Percentiles rank a stretch among this genome's conserved stretches.
These are phyloP conservation scores for Spicauda simplicius DNA, from an alignment of 2,888 invertebrate genomes.

Conservation along the genomic window DNA sequence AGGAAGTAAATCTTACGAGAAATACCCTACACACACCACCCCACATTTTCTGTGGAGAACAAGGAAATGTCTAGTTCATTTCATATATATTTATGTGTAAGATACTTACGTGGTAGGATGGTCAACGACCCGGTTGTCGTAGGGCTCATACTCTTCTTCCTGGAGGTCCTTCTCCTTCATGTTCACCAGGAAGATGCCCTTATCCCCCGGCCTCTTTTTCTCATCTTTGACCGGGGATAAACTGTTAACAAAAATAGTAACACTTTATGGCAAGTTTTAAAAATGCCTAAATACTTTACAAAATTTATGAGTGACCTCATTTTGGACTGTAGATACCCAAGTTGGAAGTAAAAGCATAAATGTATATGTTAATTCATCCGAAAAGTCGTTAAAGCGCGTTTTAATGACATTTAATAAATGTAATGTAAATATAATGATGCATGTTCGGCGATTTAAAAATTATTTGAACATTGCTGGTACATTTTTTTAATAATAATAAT, in stretches of 20 bases:
- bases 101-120: constrained; percentile 90
- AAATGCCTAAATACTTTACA: too few species aligned
- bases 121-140: constrained; percentile 86
- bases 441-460: too few species aligned
- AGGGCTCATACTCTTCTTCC: constrained; percentile 88
- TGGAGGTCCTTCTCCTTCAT: constrained; percentile 81
- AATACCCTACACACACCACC: too few species aligned
- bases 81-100: constrained; percentile 5
- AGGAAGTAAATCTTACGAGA: too few species aligned
- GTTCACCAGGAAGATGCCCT: constrained; percentile 72
- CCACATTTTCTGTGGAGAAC: background rate
- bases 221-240: constrained; percentile 76
- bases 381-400: too few species aligned
- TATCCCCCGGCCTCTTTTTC: constrained; percentile 64
- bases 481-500: background rate
- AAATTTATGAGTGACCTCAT: too few species aligned
- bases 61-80: background rate
- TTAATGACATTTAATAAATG: too few species aligned
- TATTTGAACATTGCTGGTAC: background rate
- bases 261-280: background rate
- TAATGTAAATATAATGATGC: too few species aligned
- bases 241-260: constrained; percentile 50
- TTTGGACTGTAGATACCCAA: too few species aligned
- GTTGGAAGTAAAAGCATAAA: too few species aligned
- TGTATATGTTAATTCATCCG: too few species aligned